Conservation (phyloP, 2,113 vertebrate species). For the Spheniscus mendiculus region DNA sequence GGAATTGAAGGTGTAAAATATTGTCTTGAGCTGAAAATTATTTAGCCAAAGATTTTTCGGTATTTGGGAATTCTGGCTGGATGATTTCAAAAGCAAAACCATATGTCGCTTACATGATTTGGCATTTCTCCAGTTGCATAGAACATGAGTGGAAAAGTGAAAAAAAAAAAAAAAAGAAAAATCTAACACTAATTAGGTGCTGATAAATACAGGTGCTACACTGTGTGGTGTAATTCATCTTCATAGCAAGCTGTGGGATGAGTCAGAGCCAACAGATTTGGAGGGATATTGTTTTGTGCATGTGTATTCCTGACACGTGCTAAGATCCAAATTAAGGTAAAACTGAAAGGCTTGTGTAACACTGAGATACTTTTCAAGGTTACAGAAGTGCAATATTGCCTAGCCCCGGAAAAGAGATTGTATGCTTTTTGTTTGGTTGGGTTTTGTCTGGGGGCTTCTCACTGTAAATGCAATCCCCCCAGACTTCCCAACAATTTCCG, state of each 20-base stretch:
- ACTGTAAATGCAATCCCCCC: not conserved
- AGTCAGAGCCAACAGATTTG: not conserved
- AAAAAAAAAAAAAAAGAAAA: not conserved
- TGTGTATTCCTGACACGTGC: not conserved
- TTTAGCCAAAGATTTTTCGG: slow-evolving; percentile 63
- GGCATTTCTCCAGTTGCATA: slow-evolving; percentile 66
- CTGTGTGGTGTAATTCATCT: slow-evolving; percentile 19
- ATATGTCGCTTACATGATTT: slow-evolving; percentile 69
- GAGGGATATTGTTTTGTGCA: not conserved
- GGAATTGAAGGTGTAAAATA: slow-evolving; percentile 67
- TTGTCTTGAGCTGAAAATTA: slow-evolving; percentile 61
- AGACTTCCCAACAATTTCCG: not conserved
- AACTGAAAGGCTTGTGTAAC: not conserved
- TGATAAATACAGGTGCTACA: slow-evolving; percentile 67
- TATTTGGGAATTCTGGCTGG: slow-evolving; percentile 62
- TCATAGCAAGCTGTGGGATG: slow-evolving; percentile 9
- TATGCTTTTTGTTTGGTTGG: not conserved
- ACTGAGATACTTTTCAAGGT: not conserved
- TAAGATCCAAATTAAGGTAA: not conserved
- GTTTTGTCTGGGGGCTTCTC: not conserved
- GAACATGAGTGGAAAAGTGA: slow-evolving; percentile 42
- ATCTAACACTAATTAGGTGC: slow-evolving; percentile 61
- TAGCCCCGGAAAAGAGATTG: not conserved
- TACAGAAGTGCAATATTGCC: not conserved
- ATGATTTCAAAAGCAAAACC: slow-evolving; percentile 69